A percentile compares a stretch with the other conserved stretches of the same genome.
phyloP scores from a whole-genome alignment of 2,113 vertebrate species.

The Stegostoma tigrinum region DNA sequence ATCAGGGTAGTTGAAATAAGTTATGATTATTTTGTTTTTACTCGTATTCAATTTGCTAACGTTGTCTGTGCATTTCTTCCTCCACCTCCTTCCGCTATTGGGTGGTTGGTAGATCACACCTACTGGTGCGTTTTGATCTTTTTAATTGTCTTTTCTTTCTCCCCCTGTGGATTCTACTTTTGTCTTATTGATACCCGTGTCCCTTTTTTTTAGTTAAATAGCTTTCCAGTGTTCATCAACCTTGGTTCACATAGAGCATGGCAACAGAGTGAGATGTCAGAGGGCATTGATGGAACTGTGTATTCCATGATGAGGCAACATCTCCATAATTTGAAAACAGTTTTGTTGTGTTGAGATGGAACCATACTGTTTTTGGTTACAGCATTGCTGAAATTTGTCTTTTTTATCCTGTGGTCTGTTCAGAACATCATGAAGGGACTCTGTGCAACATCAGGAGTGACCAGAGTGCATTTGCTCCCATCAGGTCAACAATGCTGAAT shows the following conservation, averaged over 20 bases:
- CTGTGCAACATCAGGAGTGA: conserved; percentile 4
- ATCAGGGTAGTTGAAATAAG: background rate
- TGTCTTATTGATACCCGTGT: background rate
- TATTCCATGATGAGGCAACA: background rate
- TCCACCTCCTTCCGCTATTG: background rate
- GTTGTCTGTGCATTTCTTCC: background rate
- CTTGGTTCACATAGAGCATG: background rate
- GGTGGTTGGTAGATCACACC: too few relatives aligned
- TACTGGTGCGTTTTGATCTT: background rate
- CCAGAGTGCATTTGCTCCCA: conserved; percentile 42
- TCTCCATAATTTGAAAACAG: background rate
- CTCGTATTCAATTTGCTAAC: background rate
- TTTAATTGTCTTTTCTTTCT: background rate
- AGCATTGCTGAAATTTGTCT: background rate
- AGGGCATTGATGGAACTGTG: background rate
- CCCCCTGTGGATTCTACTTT: background rate
- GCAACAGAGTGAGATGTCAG: background rate
- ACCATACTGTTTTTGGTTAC: background rate
- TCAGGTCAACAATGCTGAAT: conserved; percentile 40
- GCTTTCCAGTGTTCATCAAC: background rate
- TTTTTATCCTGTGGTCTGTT: background rate
- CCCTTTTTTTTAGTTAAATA: background rate
- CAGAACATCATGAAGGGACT: background rate
- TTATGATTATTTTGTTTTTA: background rate
- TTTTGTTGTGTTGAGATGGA: background rate